Conservation (phyloP, 1,140 invertebrate species). For the Zaprionus ornatus region DNA sequence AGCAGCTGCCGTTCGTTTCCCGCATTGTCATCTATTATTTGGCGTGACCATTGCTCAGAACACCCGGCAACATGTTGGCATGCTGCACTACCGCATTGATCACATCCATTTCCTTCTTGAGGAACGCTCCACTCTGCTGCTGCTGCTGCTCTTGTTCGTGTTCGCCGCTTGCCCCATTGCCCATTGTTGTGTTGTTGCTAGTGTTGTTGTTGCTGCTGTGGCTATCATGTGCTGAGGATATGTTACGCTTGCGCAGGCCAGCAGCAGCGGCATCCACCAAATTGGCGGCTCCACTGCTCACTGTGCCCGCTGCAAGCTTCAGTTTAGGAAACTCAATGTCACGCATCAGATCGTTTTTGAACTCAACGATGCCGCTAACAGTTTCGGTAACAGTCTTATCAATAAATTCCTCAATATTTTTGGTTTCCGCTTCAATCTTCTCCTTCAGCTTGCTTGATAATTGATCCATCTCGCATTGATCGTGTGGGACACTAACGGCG, state of each 20-base stretch:
- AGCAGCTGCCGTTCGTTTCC: conserved; percentile 15
- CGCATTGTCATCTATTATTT: conserved; percentile 66
- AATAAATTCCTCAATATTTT: conserved; percentile 84
- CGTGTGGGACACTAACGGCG: conserved; percentile 76
- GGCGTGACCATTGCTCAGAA: conserved; percentile 83
- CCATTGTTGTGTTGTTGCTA: conserved; percentile 10
- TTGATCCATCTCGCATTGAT: conserved; percentile 83
- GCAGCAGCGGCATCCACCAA: conserved; percentile 31
- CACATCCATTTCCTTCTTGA: conserved; percentile 83
- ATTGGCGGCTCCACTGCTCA: conserved; percentile 45
- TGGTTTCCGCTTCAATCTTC: conserved; percentile 81
- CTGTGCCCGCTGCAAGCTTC: conserved; percentile 55
- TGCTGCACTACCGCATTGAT: conserved; percentile 83
- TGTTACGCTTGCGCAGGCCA: conserved; percentile 69
- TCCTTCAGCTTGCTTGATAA: conserved; percentile 81
- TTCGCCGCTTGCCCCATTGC: neutral
- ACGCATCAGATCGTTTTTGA: conserved; percentile 83
- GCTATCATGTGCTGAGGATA: conserved; percentile 59
- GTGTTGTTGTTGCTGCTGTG: conserved; percentile 29
- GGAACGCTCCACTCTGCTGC: conserved; percentile 67
- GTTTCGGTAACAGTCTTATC: conserved; percentile 84
- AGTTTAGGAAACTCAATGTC: conserved; percentile 75
- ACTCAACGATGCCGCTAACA: conserved; percentile 82
- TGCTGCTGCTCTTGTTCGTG: conserved; percentile 49
- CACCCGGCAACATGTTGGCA: conserved; percentile 77